Percentiles rank a stretch among this genome's conserved stretches.
Evolutionary conservation across 2,797 vertebrate species (phyloP).

Genomic region (Pseudochirops corinnae): DNA sequence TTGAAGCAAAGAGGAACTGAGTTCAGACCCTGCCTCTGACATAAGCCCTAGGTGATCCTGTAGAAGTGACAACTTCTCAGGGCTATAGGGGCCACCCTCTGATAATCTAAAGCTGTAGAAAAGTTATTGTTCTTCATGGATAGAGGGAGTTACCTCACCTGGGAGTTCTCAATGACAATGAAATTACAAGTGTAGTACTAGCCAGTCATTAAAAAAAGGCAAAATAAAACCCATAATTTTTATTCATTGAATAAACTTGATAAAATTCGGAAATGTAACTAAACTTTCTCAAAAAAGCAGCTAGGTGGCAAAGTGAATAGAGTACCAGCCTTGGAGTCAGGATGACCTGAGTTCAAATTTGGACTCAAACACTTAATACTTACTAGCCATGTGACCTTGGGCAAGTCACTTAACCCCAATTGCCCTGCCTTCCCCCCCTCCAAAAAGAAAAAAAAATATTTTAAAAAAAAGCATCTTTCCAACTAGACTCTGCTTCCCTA

Average conservation of each 20-base stretch:
- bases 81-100: background rate
- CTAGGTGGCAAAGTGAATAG: too few relatives aligned
- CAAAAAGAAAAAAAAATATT: too few relatives aligned
- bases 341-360: too few relatives aligned
- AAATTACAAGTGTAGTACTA: background rate
- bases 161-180: background rate
- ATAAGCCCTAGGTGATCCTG: background rate
- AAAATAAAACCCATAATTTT: background rate
- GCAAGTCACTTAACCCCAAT: too few relatives aligned
- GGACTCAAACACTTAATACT: too few relatives aligned
- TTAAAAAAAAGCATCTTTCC: background rate
- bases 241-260: background rate
- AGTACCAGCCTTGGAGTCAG: too few relatives aligned
- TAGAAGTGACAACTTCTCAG: background rate
- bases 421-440: too few relatives aligned
- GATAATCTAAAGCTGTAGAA: background rate
- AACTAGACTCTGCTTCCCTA: background rate
- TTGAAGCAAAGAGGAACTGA: background rate
- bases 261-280: background rate
- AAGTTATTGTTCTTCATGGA: background rate
- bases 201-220: background rate
- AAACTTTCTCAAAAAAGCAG: background rate
- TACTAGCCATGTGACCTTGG: too few relatives aligned
- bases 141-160: background rate
- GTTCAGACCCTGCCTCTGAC: background rate